Base-by-base conservation (phyloP, 2,888 invertebrate genomes). In the Ormyrus labotus region DNA sequence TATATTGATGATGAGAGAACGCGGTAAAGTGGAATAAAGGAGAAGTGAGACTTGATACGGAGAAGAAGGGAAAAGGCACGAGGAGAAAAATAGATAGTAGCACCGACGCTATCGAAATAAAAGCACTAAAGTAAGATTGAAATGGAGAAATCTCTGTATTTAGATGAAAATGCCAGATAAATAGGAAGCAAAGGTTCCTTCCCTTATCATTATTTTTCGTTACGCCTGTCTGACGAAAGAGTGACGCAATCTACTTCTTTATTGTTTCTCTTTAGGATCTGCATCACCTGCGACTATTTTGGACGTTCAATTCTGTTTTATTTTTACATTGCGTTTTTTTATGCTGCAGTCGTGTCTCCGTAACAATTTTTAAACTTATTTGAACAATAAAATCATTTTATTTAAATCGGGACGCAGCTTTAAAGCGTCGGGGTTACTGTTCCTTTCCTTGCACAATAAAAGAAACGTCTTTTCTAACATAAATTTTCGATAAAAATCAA, bases 81-180 rank as follows among this genome's bases (percentile, higher is more conserved):
- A 19, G 57, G 47, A 67, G 67, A 34, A 73, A 64, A 73, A 73
- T 55, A 73, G 55, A 51, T 71, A 51, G 48, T n/a, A n/a, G 47
- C n/a, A 7, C 34, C 11, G 70, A 51, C 50, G 48, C 64, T 65
- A 47, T 55, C 53, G 55, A 74, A 76, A 69, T 63, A 76, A 63
- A 68, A 69, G 47, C 11, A 55, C 53, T 76, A 55, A 69, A 76
- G 63, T 55, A 61, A 76, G 69, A 69, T 69, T 69, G 69, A 76
- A 61, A 76, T 57, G 34, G 57, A 69, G 61, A 69, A 76, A 76
- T 63, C 69, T 68, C 53, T 9, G 53, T 55, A 48, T 69, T 61
- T 55, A 68, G 68, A 68, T 68, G 61, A 61, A 68, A 68, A 68
- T 4, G 34, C 34, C 34, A 34, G 34, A 34, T 34, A 34, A 34